Evolutionary conservation across 53 echinoderm and acorn worm genomes (phyloP).

Genomic region (Holothuria scabra): DNA sequence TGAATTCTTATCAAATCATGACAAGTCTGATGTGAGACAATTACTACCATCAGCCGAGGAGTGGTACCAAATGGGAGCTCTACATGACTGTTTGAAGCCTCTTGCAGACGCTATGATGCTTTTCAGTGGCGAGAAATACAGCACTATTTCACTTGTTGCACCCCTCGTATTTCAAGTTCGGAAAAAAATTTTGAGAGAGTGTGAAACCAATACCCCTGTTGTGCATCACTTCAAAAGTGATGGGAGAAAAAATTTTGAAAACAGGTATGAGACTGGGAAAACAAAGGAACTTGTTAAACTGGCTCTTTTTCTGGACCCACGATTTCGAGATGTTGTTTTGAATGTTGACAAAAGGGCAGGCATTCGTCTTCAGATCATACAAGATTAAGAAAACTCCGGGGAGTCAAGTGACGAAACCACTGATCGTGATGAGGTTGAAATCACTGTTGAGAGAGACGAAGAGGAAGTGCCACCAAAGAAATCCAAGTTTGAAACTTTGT

Average conservation of each 20-base stretch:
- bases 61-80: conserved; percentile 3
- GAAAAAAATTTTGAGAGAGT: neutral
- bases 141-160: neutral
- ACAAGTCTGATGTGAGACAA: neutral
- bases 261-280: neutral
- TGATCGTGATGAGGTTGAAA: neutral
- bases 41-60: neutral
- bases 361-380: too few relatives aligned
- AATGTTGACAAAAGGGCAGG: neutral
- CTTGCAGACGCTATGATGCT: neutral
- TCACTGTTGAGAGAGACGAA: neutral
- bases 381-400: neutral
- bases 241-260: neutral
- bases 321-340: conserved; percentile 10
- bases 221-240: neutral
- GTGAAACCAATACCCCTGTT: conserved; percentile 3
- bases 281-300: neutral
- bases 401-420: neutral
- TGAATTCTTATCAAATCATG: neutral
- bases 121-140: neutral
- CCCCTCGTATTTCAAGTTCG: neutral
- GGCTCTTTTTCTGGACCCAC: conserved; percentile 1
- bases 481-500: neutral
- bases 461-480: neutral
- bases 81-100: neutral